phyloP scores from a whole-genome alignment of 2,113 vertebrate genomes.

The Suncus etruscus region DNA sequence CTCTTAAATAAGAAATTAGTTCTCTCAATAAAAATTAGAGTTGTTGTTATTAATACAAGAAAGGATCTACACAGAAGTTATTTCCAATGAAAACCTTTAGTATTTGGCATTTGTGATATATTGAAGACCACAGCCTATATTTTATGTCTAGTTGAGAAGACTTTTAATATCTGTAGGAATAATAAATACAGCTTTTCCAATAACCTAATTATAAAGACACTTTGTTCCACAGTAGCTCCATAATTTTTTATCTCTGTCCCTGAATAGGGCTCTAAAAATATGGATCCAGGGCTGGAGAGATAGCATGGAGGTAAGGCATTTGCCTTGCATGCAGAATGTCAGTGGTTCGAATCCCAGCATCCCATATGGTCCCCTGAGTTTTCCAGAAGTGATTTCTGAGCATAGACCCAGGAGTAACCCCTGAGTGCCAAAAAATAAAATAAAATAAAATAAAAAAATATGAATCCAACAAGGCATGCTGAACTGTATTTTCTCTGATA shows the following conservation, averaged over 20 bases:
- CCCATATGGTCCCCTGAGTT: no score
- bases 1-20: slow-evolving; percentile 40
- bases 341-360: no score
- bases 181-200: neutral
- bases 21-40: slow-evolving; percentile 29
- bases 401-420: no score
- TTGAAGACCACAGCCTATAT: neutral
- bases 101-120: neutral
- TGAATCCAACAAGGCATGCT: neutral
- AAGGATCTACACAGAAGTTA: neutral
- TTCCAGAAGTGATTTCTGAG: no score
- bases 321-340: no score
- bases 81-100: slow-evolving; percentile 17
- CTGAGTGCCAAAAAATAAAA: neutral
- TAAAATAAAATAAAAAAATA: neutral
- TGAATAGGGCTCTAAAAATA: neutral
- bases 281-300: neutral
- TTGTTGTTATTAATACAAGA: slow-evolving; percentile 12
- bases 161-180: neutral
- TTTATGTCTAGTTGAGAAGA: neutral
- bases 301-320: no score
- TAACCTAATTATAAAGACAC: neutral
- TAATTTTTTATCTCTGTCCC: neutral
- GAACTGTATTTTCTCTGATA: neutral
- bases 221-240: neutral